Base-by-base conservation (phyloP, 2,113 vertebrate species). In the Cathartes aura region DNA sequence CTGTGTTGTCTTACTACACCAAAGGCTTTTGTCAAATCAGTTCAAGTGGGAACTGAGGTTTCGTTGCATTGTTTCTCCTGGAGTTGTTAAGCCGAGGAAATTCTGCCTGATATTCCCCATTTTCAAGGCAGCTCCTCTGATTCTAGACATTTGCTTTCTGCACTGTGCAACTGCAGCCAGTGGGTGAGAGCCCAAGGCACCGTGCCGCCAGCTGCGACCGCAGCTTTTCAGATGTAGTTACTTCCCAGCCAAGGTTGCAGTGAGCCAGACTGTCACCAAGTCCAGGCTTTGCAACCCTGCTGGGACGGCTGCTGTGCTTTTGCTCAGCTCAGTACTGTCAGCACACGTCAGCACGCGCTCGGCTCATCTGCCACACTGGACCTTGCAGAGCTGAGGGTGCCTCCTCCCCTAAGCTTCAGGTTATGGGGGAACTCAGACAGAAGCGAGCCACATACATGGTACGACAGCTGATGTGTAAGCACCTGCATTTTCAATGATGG, bases 151-250 rank as follows among this genome's bases (percentile, higher is more conserved):
- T 62, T 62, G 22, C 32, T 62, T 94, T 59, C 66, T 72, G 15
- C 1, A 2, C 40, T 52, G 21, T 82, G 34, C 71, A 55, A 43
- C 62, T 60, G 79, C 71, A 92, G 56, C 66, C 48, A 24, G 42
- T 24, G 36, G 62, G 47, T 3, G 1, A 38, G 66, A 93, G 43
- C 88, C 90, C 84, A 42, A 40, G 72, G 45, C 75, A 59, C 47
- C 1, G 3, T 5, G 14, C 70, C 0, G 0, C 42, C 60, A 40
- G 24, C 52, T 79, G 70, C 2, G 3, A 60, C 66, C 0, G 0
- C 36, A 43, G 36, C 21, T 85, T 78, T 89, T 74, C 47, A 20
- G 26, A 32, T 48, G 43, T 11, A 27, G 45, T 67, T 50, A 24
- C 71, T 88, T 76, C 53, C 42, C 36, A 56, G 58, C 2, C 1